Evolutionary conservation across 2,113 vertebrate species (phyloP).

Genomic region (Prolemur simus): DNA sequence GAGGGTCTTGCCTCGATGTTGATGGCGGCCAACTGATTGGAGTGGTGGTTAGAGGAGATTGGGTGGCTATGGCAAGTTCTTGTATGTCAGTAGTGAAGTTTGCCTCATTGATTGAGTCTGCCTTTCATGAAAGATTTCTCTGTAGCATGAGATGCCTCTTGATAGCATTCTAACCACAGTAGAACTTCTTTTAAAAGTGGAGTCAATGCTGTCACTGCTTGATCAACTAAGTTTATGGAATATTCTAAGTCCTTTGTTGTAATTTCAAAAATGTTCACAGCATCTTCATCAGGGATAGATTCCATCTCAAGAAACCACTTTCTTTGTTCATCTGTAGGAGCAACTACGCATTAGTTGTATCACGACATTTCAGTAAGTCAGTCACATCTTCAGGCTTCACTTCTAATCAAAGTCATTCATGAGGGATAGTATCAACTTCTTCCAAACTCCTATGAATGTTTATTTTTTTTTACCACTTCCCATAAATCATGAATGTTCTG

Average conservation of each 20-base stretch:
- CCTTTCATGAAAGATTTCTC: not conserved
- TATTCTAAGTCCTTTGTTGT: not conserved
- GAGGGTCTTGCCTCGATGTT: not conserved
- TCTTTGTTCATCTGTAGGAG: not conserved
- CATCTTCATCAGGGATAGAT: not conserved
- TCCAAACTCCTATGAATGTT: not conserved
- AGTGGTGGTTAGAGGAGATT: not conserved
- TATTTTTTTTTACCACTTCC: not conserved
- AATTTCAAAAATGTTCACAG: not conserved
- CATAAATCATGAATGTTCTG: not conserved
- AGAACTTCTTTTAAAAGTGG: not conserved
- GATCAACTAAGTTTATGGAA: not conserved
- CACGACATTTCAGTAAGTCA: not conserved
- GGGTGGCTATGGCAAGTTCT: not conserved
- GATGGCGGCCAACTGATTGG: not conserved
- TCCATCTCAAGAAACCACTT: not conserved
- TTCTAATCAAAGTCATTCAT: not conserved
- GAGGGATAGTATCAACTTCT: not conserved
- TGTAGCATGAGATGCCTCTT: not conserved
- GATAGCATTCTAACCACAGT: not conserved
- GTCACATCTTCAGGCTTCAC: not conserved
- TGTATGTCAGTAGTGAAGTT: not conserved
- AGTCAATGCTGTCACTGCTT: not conserved
- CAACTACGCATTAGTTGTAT: not conserved
- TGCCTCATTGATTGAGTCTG: not conserved